Base-by-base conservation (phyloP, 2,113 vertebrate genomes). In the Coryphaenoides rupestris region DNA sequence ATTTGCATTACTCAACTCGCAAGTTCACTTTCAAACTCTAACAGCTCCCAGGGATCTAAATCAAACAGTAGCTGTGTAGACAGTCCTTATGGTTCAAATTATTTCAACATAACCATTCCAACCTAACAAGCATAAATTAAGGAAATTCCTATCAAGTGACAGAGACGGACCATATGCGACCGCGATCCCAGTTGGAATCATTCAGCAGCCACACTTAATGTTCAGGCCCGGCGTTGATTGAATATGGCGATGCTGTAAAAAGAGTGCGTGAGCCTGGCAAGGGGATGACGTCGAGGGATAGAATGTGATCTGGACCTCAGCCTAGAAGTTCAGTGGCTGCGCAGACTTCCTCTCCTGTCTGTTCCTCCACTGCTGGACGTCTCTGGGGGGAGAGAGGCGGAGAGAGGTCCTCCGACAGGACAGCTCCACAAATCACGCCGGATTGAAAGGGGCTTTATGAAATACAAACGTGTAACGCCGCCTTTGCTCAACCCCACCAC, bases 1-100 rank as follows among this genome's bases (percentile, higher is more conserved):
- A 87, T 90, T 89, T 90, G 86, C 87, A 91, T 90, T 87, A 70
- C 71, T 81, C 78, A 87, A 87, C 81, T 81, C 69, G 70, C 78
- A 84, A 86, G 86, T 80, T 76, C 73, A 62, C 75, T 72, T 81
- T 73, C 73, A 83, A 88, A 85, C 72, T 74, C 77, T 79, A 84
- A 83, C 64, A 5, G 75, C 79, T 89, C 80, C 77, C 69, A 70
- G 75, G 83, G 77, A 78, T 69, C 70, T 83, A 70, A 60, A 75
- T 88, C 76, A 75, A 84, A 85, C 88, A 81, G 87, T 79, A 88
- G 88, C 83, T 70, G 74, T 80, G 55, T 67, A 79, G 82, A 82
- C 79, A 33, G 62, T 63, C 73, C 75, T 81, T 82, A 81, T 84
- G 85, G 84, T 84, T 89, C 78, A 76, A 84, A 87, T 90, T 84